A percentile compares a stretch with the other conserved stretches of the same genome.
Conservation (phyloP, 2,797 vertebrate species). For the Esox lucius region DNA sequence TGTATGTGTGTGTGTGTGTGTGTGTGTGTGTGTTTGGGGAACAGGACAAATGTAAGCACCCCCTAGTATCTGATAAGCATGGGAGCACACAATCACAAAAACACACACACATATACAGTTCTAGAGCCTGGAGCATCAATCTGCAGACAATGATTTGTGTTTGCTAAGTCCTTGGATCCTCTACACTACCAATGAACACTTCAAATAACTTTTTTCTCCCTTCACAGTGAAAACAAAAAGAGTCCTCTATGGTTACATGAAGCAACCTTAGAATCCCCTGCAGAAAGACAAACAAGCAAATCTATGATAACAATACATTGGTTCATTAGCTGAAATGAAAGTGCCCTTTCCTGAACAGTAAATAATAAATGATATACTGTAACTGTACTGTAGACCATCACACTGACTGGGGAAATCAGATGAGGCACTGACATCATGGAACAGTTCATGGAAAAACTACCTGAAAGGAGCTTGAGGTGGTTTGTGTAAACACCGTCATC, state of each 20-base stretch:
- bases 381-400: not conserved
- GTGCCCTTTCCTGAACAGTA: not conserved
- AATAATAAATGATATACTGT: not conserved
- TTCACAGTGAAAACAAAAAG: no score
- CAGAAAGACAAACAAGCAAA: not conserved
- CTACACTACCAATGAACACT: not conserved
- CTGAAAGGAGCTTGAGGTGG: conserved; percentile 1
- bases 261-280: not conserved
- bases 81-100: conserved; percentile 19
- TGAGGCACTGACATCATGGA: conserved; percentile 13
- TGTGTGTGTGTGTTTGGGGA: no score
- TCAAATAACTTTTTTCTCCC: not conserved
- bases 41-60: no score
- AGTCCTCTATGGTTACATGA: not conserved
- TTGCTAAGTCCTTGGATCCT: not conserved
- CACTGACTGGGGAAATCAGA: conserved; percentile 15
- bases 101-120: conserved; percentile 21
- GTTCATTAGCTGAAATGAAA: not conserved
- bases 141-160: conserved; percentile 15
- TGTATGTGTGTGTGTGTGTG: no score
- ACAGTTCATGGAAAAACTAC: not conserved
- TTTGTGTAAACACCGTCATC: conserved; percentile 31
- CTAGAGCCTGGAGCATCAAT: conserved; percentile 18
- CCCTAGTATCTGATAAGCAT: conserved; percentile 23
- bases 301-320: not conserved